Conservation (phyloP, 1,140 invertebrate species). For the Bombus huntii region DNA sequence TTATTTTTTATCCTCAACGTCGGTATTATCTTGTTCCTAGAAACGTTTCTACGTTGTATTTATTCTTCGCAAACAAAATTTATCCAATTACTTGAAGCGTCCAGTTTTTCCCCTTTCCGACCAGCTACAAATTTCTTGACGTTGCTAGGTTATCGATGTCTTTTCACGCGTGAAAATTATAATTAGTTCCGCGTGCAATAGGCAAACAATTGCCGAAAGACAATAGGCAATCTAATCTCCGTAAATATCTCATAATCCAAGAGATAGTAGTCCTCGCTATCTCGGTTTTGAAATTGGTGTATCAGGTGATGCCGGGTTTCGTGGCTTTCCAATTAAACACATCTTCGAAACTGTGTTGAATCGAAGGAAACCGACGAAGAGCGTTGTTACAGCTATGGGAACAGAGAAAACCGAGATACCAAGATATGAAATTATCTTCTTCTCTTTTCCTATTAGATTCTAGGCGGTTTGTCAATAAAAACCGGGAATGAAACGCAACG, state of each 20-base stretch:
- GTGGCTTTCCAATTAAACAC: background rate
- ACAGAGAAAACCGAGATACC: background rate
- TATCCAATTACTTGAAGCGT: no score
- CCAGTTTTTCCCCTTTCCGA: no score
- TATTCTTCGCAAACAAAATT: no score
- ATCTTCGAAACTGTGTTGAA: background rate
- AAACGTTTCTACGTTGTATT: no score
- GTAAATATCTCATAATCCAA: background rate
- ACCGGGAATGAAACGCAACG: background rate
- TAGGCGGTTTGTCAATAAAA: background rate
- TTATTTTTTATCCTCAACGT: no score
- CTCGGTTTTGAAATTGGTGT: background rate
- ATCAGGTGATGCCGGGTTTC: background rate
- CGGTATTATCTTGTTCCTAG: no score
- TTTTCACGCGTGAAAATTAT: background rate
- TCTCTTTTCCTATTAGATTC: background rate
- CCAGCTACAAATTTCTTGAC: no score
- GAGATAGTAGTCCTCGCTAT: background rate
- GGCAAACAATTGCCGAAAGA: no score
- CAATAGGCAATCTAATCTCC: constrained; percentile 2
- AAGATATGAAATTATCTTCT: background rate
- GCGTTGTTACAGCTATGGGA: background rate
- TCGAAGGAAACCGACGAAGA: background rate
- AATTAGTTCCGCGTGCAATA: background rate
- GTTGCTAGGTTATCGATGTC: background rate